phyloP scores from a whole-genome alignment of 2,113 vertebrate species.

The Trichomycterus rosablanca region DNA sequence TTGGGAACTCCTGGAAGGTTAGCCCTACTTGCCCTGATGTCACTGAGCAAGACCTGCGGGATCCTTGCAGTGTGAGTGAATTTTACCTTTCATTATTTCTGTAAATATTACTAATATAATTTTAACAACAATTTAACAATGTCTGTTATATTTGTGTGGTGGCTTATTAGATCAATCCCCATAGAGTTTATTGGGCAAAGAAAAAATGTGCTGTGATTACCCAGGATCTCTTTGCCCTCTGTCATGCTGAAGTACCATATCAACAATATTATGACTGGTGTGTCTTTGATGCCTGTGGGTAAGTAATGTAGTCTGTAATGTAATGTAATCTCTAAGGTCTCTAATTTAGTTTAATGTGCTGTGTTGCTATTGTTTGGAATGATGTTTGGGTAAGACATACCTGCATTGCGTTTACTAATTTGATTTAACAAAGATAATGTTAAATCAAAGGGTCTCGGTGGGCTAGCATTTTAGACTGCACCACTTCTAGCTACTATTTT shows the following conservation, averaged over 20 bases:
- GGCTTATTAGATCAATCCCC: constrained; percentile 63
- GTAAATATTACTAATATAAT: not conserved
- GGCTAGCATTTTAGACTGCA: no score
- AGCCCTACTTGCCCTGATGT: constrained; percentile 81
- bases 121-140: not conserved
- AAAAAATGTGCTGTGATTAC: constrained; percentile 69
- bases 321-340: no score
- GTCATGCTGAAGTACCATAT: constrained; percentile 73
- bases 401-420: no score
- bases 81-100: not conserved
- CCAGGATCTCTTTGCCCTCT: constrained; percentile 70
- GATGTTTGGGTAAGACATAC: no score
- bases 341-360: no score
- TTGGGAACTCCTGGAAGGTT: constrained; percentile 89
- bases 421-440: no score
- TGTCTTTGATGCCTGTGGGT: constrained; percentile 86
- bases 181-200: constrained; percentile 75
- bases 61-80: constrained; percentile 74
- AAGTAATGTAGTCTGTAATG: no score
- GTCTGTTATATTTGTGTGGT: not conserved
- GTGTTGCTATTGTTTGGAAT: no score
- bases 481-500: no score
- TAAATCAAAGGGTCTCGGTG: no score
- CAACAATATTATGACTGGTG: constrained; percentile 86
- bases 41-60: constrained; percentile 59